These are phyloP conservation scores for Callimorpha dominula DNA, from an alignment of 2,888 invertebrate species.

Conservation along the genomic window DNA sequence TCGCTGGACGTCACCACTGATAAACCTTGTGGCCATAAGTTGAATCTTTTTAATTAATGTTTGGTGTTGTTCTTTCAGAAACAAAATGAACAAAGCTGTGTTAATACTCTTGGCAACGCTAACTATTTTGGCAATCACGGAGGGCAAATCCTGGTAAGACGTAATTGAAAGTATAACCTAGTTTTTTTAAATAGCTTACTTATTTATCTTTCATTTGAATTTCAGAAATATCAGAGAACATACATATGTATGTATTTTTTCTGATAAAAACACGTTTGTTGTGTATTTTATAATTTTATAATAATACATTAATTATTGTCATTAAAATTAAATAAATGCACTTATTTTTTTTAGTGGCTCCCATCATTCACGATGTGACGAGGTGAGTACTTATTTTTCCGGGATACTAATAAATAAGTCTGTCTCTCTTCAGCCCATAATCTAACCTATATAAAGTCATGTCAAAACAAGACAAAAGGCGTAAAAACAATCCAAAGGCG, in stretches of 20 bases:
- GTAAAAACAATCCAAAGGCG: too few species aligned
- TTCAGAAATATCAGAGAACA: not conserved
- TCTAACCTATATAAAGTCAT: not conserved
- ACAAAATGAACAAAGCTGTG: slow-evolving; percentile 59
- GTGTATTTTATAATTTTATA: not conserved
- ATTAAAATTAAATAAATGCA: not conserved
- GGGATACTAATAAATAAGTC: not conserved
- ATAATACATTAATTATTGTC: not conserved
- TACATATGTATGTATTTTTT: not conserved
- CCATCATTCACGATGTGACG: slow-evolving; percentile 27
- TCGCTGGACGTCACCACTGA: not conserved
- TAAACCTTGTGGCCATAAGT: not conserved
- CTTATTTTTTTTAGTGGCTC: slow-evolving; percentile 35
- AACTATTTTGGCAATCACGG: slow-evolving; percentile 51
- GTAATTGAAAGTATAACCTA: not conserved
- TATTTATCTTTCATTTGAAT: not conserved
- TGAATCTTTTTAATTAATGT: not conserved
- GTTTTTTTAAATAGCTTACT: not conserved
- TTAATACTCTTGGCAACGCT: slow-evolving; percentile 52
- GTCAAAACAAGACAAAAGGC: too few species aligned
- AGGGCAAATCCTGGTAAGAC: slow-evolving; percentile 56
- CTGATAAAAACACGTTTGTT: not conserved
- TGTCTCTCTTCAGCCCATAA: not conserved
- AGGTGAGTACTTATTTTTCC: not conserved
- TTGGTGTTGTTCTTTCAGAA: slow-evolving; percentile 19